Evolutionary conservation across 2,113 vertebrate species (phyloP), one percentile per base, ranked within the genome.

Genomic region (Lucifuga dentata): DNA sequence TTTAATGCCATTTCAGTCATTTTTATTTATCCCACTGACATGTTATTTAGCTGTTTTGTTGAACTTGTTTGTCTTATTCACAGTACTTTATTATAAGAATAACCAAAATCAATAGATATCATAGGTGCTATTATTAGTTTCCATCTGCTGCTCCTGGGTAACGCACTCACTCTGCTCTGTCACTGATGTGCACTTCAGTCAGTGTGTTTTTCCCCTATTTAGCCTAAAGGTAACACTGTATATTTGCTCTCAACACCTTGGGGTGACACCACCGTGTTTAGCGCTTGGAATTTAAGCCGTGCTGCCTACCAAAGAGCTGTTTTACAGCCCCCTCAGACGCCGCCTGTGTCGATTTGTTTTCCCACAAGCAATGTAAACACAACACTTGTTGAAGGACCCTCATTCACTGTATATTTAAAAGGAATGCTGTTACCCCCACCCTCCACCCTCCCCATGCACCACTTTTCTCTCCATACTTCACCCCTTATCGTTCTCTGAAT

Each of bases 211-310:
- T 32, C 68, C 60, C 56, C 26, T 49, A 74, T 77, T 84, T 88
- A 84, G 72, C 80, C 80, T 75, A 68, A 70, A 88, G 85, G 36
- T 83, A 83, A 76, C 49, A 73, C 53, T 46, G 29, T 75, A 77
- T 88, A 74, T 91, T 90, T 86, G 80, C 79, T 84, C 68, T 86
- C 78, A 78, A 76, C 83, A 90, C 81, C 83, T 86, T 77, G 58
- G 55, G 83, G 71, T 85, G 81, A 81, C 55, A 74, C 63, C 73
- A 74, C 71, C 70, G 49, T 41, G 71, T 63, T 80, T 84, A 62
- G 74, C 26, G 68, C 58, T 60, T 75, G 80, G 82, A 86, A 86
- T 86, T 87, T 76, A 78, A 86, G 76, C 83, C 51, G 12, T 10
- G 38, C 65, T 81, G 33, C 48, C 1, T 10, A 60, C 53, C 62